Base-by-base conservation (phyloP, 2,113 vertebrate genomes). In the Siniperca knerii region DNA sequence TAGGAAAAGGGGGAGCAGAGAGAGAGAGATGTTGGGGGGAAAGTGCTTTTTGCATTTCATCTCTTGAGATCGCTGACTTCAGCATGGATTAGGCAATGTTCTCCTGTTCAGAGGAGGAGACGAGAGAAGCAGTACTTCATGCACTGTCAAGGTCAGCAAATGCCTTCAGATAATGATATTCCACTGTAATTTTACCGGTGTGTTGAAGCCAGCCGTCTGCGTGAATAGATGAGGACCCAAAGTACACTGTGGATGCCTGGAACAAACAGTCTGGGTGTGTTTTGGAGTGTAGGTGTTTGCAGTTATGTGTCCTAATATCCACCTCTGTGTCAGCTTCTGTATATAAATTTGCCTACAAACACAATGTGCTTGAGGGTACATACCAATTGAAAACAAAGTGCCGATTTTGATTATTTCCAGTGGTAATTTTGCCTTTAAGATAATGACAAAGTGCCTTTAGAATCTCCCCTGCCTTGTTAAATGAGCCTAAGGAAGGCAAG, bases 31-130 rank as follows among this genome's bases (percentile, higher is more conserved):
- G 16, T 15, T 16, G 46, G 16, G 67, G 52, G 29, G 69, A 16
- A 60, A 60, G 64, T 75, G 62, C 77, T 77, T 93, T 90, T 91
- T 86, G 64, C 71, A 82, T 93, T 94, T 94, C 84, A 91, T 95
- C 86, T 94, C 82, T 71, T 35, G 79, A 87, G 92, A 94, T 83
- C 65, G 91, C 94, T 94, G 93, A 95, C 91, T 92, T 94, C 93
- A 95, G 94, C 94, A 92, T 8, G 89, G 88, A 95, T 94, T 93
- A 92, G 91, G 90, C 86, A 66, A 55, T 88, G 78, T 87, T 90
- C 81, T 87, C 83, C 76, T 70, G 52, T 83, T 87, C 58, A 69
- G 65, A 60, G 82, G 83, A 82, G 80, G 60, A 81, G 76, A 87
- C 16, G 62, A 73, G 86, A 84, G 77, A 79, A 83, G 85, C 80